Percentiles rank a stretch among this genome's conserved stretches.
These are phyloP conservation scores for human DNA, from an alignment of 2,113 vertebrate species.

Conservation along the genomic window GRCh38 chr1:86438001-86438500, in stretches of 20 bases:
- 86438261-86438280: background rate
- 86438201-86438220: background rate
- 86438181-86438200: background rate
- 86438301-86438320: background rate
- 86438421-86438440: background rate
- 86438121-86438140: background rate
- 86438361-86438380: background rate
- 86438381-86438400: background rate
- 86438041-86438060: too few species aligned
- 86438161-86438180: background rate
- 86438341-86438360: background rate
- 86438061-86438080: too few species aligned
- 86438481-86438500: background rate
- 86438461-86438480: background rate
- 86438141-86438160: background rate
- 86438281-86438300: background rate
- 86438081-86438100: background rate
- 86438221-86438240: background rate
- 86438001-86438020: constrained; percentile 20
- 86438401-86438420: background rate
- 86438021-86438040: background rate
- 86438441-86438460: background rate
- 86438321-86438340: background rate
- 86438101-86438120: background rate
- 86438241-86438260: background rate